Conservation (phyloP, 2,888 invertebrate genomes). For the Coleophora flavipennella region DNA sequence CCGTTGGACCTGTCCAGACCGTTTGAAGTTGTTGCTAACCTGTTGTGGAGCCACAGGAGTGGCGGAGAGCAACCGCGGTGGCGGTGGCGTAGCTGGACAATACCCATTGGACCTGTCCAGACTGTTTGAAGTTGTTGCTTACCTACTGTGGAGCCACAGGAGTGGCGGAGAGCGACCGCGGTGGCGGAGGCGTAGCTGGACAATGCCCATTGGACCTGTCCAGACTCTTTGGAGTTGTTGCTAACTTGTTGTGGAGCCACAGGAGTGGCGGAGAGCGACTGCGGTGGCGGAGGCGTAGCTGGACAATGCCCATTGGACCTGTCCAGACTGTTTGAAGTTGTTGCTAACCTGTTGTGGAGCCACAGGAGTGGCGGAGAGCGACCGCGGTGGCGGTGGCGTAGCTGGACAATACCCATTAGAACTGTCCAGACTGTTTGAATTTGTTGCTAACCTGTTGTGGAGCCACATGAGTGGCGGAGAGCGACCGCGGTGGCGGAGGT, state of each 20-base stretch:
- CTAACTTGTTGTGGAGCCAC: conserved; percentile 74
- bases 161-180: conserved; percentile 76
- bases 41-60: no score
- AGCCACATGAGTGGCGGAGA: conserved; percentile 83
- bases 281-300: conserved; percentile 73
- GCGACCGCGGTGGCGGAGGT: conserved; percentile 70
- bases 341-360: no score
- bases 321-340: conserved; percentile 81
- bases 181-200: conserved; percentile 75
- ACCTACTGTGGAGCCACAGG: conserved; percentile 78
- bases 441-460: conserved; percentile 62
- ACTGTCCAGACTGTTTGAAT: no score
- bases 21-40: no score
- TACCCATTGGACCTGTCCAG: no score
- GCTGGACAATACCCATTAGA: no score
- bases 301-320: conserved; percentile 71
- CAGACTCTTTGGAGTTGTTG: conserved; percentile 76
- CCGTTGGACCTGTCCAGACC: no score
- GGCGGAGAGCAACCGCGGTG: no score
- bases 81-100: no score
- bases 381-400: no score
- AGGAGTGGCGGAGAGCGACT: conserved; percentile 80
- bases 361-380: no score
- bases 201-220: conserved; percentile 73
- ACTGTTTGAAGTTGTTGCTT: no score